phyloP scores from a whole-genome alignment of 2,888 invertebrate genomes.

The Odontocolon sp. region DNA sequence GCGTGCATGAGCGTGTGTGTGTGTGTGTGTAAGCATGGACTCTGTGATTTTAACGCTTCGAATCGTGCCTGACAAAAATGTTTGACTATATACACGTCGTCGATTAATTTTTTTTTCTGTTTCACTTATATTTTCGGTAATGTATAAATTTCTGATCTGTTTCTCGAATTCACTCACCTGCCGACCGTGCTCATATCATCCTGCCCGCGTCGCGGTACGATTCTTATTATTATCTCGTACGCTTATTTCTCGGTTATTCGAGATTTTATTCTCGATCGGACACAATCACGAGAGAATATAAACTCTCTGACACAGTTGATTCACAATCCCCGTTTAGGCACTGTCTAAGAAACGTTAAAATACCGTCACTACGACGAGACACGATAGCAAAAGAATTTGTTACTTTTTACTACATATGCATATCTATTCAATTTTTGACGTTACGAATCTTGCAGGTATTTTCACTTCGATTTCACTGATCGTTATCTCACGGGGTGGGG shows the following conservation, averaged over 20 bases:
- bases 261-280: neutral
- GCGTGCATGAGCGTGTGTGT: too few relatives aligned
- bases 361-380: slow-evolving; percentile 28
- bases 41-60: neutral
- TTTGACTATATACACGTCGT: too few relatives aligned
- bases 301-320: slow-evolving; percentile 28
- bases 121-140: neutral
- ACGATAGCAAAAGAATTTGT: too few relatives aligned
- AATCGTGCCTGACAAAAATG: too few relatives aligned
- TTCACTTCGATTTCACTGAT: neutral
- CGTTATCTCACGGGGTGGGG: neutral
- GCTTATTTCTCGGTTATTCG: slow-evolving; percentile 5
- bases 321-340: slow-evolving; percentile 46
- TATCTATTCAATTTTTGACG: too few relatives aligned
- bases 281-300: slow-evolving; percentile 51
- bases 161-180: slow-evolving; percentile 75
- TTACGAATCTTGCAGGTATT: too few relatives aligned
- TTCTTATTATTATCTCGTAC: slow-evolving; percentile 32
- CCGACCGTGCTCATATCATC: slow-evolving; percentile 80
- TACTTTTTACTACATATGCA: too few relatives aligned
- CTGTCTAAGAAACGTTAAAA: slow-evolving; percentile 22
- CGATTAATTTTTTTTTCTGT: neutral
- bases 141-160: neutral
- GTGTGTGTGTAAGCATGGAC: too few relatives aligned
- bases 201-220: slow-evolving; percentile 67